Evolutionary conservation across 30 jellyfish, hydroid and myxozoan genomes (phyloP), one percentile per base, ranked within the genome.

Genomic region (Sanderia malayensis): DNA sequence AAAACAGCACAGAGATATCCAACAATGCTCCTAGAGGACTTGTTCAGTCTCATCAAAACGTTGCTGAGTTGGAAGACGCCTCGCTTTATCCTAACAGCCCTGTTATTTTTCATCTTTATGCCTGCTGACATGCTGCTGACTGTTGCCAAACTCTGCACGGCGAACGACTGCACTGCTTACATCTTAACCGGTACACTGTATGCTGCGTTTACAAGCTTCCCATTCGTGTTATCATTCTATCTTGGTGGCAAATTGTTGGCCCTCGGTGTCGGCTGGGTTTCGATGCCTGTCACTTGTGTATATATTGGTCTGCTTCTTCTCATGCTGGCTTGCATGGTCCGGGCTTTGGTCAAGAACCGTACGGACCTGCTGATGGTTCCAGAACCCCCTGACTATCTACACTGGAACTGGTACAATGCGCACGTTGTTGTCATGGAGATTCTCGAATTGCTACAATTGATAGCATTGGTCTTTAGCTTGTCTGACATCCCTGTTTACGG

Each of bases 41-140:
- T 84, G 28, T 24, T 77, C 44, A 32, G 66, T 49, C 25, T 79
- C n/a, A 1, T 76, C 8, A 53, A 4, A 27, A 61, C 86, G 18
- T 31, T 91, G 7, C 75, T 84, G 3, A 83, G 96, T 59, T 91
- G 98, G 98, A 84, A 83, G 76, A 91, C 98, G 22, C 98, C 98
- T 7, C 80, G 98, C 13, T 91, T 81, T 57, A 22, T 91, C 8
- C 27, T 91, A n/a, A 91, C 96, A 7, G 82, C 95, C 27, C 23
- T 74, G 11, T 74, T 91, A 20, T 91, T 91, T 74, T 96, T 94
- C 10, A 20, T 71, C 31, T 49, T 91, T 10, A 83, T 91, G 96
- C 98, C 98, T 1, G 98, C 98, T 1, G 98, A 91, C 66, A 49
- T 91, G 62, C 77, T 91, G 59, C 44, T 91, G 49, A 79, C 91